Conservation (phyloP, 2,888 invertebrate species). For the Torymus tubicola region DNA sequence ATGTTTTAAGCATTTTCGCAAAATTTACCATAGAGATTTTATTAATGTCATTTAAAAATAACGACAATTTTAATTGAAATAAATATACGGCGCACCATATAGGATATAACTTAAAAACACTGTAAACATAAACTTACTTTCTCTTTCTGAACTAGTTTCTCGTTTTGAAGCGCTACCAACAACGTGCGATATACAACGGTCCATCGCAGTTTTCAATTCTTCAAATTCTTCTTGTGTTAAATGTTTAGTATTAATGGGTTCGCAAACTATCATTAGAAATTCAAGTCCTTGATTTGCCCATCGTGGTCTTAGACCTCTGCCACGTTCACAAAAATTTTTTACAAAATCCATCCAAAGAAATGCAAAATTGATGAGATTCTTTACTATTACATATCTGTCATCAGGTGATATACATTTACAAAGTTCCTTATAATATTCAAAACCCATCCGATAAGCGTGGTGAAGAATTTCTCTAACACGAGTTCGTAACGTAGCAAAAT, state of each 20-base stretch:
- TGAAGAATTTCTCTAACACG: constrained; percentile 87
- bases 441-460: constrained; percentile 93
- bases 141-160: constrained; percentile 60
- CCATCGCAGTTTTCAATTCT: constrained; percentile 86
- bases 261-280: constrained; percentile 90
- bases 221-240: constrained; percentile 88
- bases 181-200: constrained; percentile 91
- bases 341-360: constrained; percentile 95
- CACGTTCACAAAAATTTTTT: constrained; percentile 88
- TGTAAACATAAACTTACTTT: constrained; percentile 55
- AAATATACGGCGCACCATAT: not conserved
- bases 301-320: constrained; percentile 87
- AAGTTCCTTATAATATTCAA: constrained; percentile 89
- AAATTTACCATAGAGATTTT: not conserved
- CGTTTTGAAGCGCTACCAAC: constrained; percentile 81
- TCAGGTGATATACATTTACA: constrained; percentile 79
- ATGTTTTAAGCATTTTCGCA: too few species aligned
- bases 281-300: constrained; percentile 95
- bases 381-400: constrained; percentile 77
- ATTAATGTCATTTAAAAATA: not conserved
- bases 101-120: too few species aligned
- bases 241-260: constrained; percentile 88
- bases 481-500: constrained; percentile 80
- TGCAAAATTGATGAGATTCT: constrained; percentile 83
- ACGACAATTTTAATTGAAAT: not conserved